Evolutionary conservation across 2,888 invertebrate genomes (phyloP).

Genomic region (Cephonodes hylas): DNA sequence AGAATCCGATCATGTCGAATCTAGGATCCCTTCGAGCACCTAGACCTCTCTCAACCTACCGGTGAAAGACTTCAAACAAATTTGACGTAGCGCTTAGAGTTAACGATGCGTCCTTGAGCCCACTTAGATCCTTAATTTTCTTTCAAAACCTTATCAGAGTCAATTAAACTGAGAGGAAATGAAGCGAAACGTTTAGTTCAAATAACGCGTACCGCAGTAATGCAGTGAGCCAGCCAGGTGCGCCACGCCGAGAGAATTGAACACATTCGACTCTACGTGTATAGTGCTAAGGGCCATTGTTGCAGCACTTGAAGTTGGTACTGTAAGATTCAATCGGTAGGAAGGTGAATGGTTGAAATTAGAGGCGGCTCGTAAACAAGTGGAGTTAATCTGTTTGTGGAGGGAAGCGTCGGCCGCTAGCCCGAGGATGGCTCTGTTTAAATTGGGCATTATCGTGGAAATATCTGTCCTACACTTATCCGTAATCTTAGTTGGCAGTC

Average conservation of each 20-base stretch:
- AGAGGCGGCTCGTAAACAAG: conserved; percentile 31
- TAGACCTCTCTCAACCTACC: background rate
- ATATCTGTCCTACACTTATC: background rate
- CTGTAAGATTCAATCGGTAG: conserved; percentile 10
- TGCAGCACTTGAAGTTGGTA: background rate
- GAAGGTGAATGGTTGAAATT: conserved; percentile 26
- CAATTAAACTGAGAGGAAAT: background rate
- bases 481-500: background rate
- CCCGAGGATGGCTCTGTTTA: background rate
- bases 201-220: conserved; percentile 6
- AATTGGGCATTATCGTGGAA: background rate
- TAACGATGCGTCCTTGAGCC: background rate
- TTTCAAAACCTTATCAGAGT: background rate
- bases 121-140: background rate
- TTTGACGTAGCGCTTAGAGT: background rate
- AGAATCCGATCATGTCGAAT: background rate
- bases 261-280: background rate
- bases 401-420: background rate
- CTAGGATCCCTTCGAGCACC: background rate
- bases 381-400: conserved; percentile 26
- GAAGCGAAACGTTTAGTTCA: background rate
- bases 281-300: background rate
- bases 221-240: background rate
- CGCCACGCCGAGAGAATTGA: background rate
- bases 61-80: background rate